Evolutionary conservation across 2,888 invertebrate species (phyloP), one percentile per base, ranked within the genome.

Genomic region (Latheticus oryzae): DNA sequence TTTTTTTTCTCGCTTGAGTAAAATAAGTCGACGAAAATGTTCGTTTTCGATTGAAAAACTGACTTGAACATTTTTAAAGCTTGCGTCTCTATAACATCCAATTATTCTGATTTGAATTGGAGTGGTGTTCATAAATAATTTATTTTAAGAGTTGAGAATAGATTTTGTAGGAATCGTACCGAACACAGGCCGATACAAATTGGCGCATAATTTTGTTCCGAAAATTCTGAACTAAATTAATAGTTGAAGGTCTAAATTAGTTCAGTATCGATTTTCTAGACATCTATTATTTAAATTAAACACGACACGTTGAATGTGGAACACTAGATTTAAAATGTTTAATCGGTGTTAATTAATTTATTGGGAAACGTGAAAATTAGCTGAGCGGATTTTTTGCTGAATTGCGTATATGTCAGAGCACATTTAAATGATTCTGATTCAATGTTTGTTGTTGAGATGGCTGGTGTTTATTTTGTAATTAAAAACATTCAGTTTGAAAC

Each of bases 61-160:
- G 32, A 7, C 26, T 4, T n/a, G 35, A 35, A 35, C n/a, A 11
- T 8, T 30, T 11, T 8, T 21, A 37, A 38, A 23, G 12, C 38
- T 23, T 16, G 26, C 21, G 33, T n/a, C 23, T 32, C 24, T 15
- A 33, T 33, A 30, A 23, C 33, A n/a, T 33, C 33, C 24, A 47
- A 47, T 47, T 47, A 47, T 47, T 47, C 33, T 8, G 33, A 24
- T 33, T 47, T 16, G 24, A 35, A 47, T 35, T 13, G 12, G 15
- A 45, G 45, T 28, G 42, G 17, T 19, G 17, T 50, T 38, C 38
- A 50, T 50, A 50, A 50, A 50, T 50, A 50, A 48, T 38, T 26
- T 26, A 50, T 50, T 38, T 38, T 21, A 17, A 38, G n/a, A 11
- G 26, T 26, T 23, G 15, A 12, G 32, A 21, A 23, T 33, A 45